Percentiles rank a stretch among this genome's conserved stretches.
These are phyloP conservation scores for Yponomeuta sedellus DNA, from an alignment of 2,888 invertebrate species.

Conservation along the genomic window DNA sequence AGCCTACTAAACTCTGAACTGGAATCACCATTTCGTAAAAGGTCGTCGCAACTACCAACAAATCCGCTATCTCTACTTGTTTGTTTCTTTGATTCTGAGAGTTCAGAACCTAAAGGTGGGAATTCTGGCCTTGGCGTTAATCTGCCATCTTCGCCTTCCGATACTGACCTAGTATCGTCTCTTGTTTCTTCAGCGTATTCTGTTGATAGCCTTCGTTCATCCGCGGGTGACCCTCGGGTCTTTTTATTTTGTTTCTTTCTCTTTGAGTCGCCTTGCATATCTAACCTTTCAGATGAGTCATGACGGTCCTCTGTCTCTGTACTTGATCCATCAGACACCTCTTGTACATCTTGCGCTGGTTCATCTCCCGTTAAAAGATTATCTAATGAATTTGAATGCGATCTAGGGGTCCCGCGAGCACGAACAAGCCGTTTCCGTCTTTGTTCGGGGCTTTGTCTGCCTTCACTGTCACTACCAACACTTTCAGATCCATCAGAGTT, in stretches of 20 bases:
- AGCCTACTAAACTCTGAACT: slow-evolving; percentile 70
- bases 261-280: slow-evolving; percentile 88
- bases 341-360: slow-evolving; percentile 69
- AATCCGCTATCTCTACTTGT: slow-evolving; percentile 93
- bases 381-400: slow-evolving; percentile 88
- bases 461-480: slow-evolving; percentile 94
- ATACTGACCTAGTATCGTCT: slow-evolving; percentile 75
- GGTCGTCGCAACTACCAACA: slow-evolving; percentile 91
- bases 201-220: slow-evolving; percentile 79
- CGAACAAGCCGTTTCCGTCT: slow-evolving; percentile 87
- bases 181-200: slow-evolving; percentile 79
- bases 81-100: slow-evolving; percentile 83
- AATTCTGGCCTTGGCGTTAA: slow-evolving; percentile 83
- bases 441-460: slow-evolving; percentile 91
- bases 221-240: slow-evolving; percentile 74
- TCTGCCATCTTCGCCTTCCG: slow-evolving; percentile 81
- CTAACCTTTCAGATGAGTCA: slow-evolving; percentile 81
- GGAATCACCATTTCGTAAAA: slow-evolving; percentile 80
- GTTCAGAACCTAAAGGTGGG: slow-evolving; percentile 72
- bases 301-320: slow-evolving; percentile 83
- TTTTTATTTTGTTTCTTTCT: slow-evolving; percentile 88
- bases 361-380: slow-evolving; percentile 83
- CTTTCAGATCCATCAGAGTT: slow-evolving; percentile 90
- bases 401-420: slow-evolving; percentile 88
- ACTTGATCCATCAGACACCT: slow-evolving; percentile 84